phyloP scores from a whole-genome alignment of 2,113 vertebrate species.

The Prunella fulvescens region DNA sequence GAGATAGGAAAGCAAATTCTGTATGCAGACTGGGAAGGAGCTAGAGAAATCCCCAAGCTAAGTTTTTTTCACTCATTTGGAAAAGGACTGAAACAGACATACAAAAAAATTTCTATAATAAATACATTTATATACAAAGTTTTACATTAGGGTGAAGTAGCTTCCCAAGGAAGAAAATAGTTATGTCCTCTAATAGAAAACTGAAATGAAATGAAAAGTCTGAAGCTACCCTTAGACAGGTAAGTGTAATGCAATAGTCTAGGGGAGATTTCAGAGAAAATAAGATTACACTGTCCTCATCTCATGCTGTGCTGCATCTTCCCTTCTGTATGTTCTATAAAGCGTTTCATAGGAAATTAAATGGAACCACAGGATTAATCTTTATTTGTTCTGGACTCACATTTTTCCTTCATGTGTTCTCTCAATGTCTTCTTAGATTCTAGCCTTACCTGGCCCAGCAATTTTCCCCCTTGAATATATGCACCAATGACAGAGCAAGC shows the following conservation, averaged over 20 bases:
- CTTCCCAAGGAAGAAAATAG: background rate
- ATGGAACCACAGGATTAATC: background rate
- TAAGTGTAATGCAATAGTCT: background rate
- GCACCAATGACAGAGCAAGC: background rate
- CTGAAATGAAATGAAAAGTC: background rate
- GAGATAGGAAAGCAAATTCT: background rate
- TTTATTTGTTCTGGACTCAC: background rate
- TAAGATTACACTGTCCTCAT: background rate
- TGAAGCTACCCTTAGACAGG: background rate
- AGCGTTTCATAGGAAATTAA: background rate
- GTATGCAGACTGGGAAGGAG: background rate
- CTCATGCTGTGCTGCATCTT: background rate
- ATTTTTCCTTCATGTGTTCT: background rate
- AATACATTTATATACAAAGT: background rate
- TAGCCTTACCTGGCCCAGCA: background rate
- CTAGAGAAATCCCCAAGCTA: background rate
- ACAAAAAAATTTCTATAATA: background rate
- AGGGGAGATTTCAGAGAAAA: background rate
- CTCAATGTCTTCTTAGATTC: background rate
- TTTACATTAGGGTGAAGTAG: background rate
- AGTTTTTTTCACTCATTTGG: background rate
- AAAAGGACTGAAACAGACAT: background rate
- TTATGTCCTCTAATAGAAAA: background rate
- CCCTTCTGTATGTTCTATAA: background rate
- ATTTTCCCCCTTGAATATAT: background rate